Evolutionary conservation across 1,140 invertebrate genomes (phyloP).

Genomic region (Pristionchus pacificus): DNA sequence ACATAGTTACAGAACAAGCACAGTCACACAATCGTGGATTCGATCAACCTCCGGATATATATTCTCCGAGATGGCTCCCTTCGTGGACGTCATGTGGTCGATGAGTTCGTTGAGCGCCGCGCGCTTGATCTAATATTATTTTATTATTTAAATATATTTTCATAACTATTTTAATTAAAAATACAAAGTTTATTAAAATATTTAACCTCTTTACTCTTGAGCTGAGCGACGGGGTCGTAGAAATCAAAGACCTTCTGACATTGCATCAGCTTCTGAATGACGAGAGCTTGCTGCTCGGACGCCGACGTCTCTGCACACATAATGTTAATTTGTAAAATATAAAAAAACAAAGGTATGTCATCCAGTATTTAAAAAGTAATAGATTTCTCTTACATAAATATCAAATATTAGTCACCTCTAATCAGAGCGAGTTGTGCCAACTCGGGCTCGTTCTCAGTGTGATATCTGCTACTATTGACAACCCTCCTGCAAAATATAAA

Average conservation of each 20-base stretch:
- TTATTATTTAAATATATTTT: slow-evolving; percentile 10
- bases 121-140: slow-evolving; percentile 56
- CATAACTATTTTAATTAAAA: slow-evolving; percentile 6
- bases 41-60: slow-evolving; percentile 54
- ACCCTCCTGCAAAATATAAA: slow-evolving; percentile 34
- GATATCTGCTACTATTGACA: slow-evolving; percentile 52
- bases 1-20: no score
- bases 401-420: slow-evolving; percentile 54
- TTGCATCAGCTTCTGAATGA: slow-evolving; percentile 64
- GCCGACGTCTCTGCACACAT: slow-evolving; percentile 72
- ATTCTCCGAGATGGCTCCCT: slow-evolving; percentile 53
- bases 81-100: slow-evolving; percentile 56
- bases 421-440: slow-evolving; percentile 50
- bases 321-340: no score
- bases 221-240: slow-evolving; percentile 58
- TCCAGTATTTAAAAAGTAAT: neutral
- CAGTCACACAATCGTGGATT: no score
- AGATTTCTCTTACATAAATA: no score
- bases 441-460: slow-evolving; percentile 56
- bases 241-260: slow-evolving; percentile 64
- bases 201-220: slow-evolving; percentile 66
- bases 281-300: slow-evolving; percentile 61
- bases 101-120: slow-evolving; percentile 59
- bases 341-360: slow-evolving; percentile 2
- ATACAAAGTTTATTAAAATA: slow-evolving; percentile 5